Base-by-base conservation (phyloP, 2,113 vertebrate species). In the Cavia aperea region DNA sequence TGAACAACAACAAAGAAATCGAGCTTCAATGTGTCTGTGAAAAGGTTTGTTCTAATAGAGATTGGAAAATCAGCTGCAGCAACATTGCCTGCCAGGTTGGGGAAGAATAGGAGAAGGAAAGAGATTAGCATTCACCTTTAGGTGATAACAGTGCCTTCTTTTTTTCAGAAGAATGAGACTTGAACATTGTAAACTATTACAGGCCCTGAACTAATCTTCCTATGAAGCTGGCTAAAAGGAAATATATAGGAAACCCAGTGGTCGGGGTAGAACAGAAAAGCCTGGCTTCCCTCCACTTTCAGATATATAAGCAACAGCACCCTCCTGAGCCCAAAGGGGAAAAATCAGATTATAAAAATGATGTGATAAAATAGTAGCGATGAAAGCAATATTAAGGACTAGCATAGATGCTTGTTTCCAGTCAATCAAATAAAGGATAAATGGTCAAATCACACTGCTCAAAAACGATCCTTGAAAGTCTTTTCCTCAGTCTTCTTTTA, bases 281-380 rank as follows among this genome's bases (percentile, higher is more conserved):
- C 26, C 54, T 2, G 24, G 31, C 39, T 93, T 43, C 84, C 87
- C 56, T 88, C 60, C 43, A 49, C 14, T 85, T 65, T 33, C 54
- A 68, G 60, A 96, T 93, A 54, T 2, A 85, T 82, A 94, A 89
- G 94, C 95, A 95, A 97, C 87, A 97, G 96, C 93, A 95, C 94
- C 96, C 94, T 95, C 96, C 95, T 95, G 96, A 97, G 91, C 92
- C 85, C 9, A 24, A 87, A 93, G 84, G 49, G 29, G 70, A 46
- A 89, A 89, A 89, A 82, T 36, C 92, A 95, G 36, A 65, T 84
- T 88, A 29, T 31, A 36, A 78, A 96, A 86, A 1, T 92, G 43
- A 85, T 18, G 58, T 18, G n/a, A 77, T n/a, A 7, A 49, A n/a
- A 75, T 31, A 86, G 10, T 13, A 86, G 33, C 60, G 72, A 39